phyloP scores from a whole-genome alignment of 1,140 invertebrate genomes.

The Zaprionus capensis region DNA sequence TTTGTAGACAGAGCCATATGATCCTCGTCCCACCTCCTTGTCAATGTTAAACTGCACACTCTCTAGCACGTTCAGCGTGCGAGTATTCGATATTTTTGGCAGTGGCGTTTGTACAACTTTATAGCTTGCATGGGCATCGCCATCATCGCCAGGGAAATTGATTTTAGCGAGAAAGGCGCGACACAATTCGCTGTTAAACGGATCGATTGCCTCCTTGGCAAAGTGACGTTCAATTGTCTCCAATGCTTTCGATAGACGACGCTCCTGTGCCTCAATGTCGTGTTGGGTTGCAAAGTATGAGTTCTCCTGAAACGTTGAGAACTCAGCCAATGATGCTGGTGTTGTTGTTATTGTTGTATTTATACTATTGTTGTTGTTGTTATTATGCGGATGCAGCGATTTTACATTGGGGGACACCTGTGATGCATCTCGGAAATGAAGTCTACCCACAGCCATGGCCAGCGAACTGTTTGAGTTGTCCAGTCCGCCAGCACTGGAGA shows the following conservation, averaged over 20 bases:
- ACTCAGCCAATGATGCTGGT: conserved; percentile 49
- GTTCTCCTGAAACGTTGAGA: conserved; percentile 83
- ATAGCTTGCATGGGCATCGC: conserved; percentile 72
- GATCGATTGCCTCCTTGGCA: conserved; percentile 85
- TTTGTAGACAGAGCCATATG: conserved; percentile 90
- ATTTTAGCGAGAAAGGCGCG: conserved; percentile 86
- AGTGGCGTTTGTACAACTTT: conserved; percentile 79
- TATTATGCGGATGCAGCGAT: conserved; percentile 57
- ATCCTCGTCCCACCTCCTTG: conserved; percentile 91
- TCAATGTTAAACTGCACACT: conserved; percentile 87
- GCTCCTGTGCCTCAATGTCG: conserved; percentile 75
- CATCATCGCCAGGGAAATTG: conserved; percentile 85
- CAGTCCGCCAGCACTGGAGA: conserved; percentile 72
- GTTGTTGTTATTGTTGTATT: conserved; percentile 31
- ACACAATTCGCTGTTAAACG: conserved; percentile 87
- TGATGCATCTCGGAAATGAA: conserved; percentile 72
- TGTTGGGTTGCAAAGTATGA: conserved; percentile 83
- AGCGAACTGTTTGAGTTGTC: conserved; percentile 80
- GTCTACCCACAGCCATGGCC: conserved; percentile 68
- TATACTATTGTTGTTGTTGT: conserved; percentile 61
- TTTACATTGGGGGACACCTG: conserved; percentile 36
- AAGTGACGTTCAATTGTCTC: conserved; percentile 77
- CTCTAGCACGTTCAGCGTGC: conserved; percentile 85
- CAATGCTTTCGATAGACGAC: conserved; percentile 73
- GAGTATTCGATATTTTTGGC: conserved; percentile 85